Evolutionary conservation across 2,797 vertebrate genomes (phyloP), one percentile per base, ranked within the genome.

Genomic region (Schizothorax lantsangensis): DNA sequence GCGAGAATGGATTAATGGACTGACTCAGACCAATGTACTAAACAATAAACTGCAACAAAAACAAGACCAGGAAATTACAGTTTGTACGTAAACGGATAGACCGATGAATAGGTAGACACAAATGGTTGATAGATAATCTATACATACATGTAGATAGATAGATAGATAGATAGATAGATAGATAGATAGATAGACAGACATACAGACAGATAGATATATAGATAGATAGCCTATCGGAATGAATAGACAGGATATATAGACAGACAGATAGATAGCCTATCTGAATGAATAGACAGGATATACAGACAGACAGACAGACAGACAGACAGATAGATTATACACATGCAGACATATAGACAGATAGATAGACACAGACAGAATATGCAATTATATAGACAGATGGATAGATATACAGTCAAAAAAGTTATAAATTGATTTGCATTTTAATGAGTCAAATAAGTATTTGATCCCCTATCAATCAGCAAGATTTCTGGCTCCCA

Each of bases 11-110:
- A 85, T 85, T 80, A 71, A 85, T 17, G 66, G 68, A 80, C 54
- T 80, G 84, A 72, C 72, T 77, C 72, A 64, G 38, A 64, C 7
- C 78, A 30, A 45, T 64, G 57, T 40, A 30, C 81, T 57, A 40
- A 72, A 82, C 88, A 86, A 87, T 83, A 62, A 81, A 79, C 75
- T 83, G 75, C 81, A 73, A 69, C 36, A 23, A 79, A 71, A 79
- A 79, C 74, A 85, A 80, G 66, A 73, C 10, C 52, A 43, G 84
- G 66, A 85, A 73, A 79, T 30, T 40, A 72, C 49, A 5, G 68
- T 26, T 26, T 40, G 23, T 40, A 36, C 0, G 49, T 43, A 2
- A 43, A 81, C 12, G 1, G 57, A 79, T 17, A 19, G 26, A 36
- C 19, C 0, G 23, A 79, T 33, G 3, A 7, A 75, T 5, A 45